Percentiles rank a stretch among this genome's conserved stretches.
Conservation (phyloP, 2,888 invertebrate genomes). For the Hydraecia micacea region DNA sequence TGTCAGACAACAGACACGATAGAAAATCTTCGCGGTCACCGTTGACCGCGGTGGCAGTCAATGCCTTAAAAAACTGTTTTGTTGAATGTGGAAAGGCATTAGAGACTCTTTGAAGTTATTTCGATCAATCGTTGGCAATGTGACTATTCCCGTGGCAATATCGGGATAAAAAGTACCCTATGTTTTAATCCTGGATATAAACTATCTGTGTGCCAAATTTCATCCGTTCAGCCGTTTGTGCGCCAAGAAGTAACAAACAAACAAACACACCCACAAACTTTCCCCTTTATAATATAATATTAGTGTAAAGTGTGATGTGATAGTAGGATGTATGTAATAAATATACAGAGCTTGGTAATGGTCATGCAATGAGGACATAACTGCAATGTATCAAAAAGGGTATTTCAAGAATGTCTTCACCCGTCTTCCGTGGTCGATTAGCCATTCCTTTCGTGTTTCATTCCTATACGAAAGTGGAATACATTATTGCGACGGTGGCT, state of each 20-base stretch:
- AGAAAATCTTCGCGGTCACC: no score
- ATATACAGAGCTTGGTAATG: neutral
- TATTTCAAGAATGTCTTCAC: constrained; percentile 7
- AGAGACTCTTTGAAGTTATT: neutral
- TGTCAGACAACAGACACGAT: no score
- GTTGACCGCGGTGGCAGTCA: no score
- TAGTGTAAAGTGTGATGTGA: no score
- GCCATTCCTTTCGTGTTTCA: constrained; percentile 33
- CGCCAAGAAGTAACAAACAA: no score
- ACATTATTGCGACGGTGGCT: neutral
- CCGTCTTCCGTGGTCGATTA: constrained; percentile 33
- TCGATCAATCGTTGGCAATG: no score
- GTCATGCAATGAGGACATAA: constrained; percentile 6
- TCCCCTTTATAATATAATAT: no score
- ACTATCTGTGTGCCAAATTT: no score
- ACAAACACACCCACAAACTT: no score
- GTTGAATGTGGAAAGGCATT: neutral
- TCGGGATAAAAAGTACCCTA: no score
- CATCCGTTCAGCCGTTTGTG: no score
- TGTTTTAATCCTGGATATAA: no score
- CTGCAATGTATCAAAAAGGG: neutral
- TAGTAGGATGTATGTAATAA: neutral
- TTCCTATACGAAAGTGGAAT: constrained; percentile 33
- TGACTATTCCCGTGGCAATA: neutral
- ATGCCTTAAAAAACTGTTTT: neutral